These are phyloP conservation scores for Acanthococcus lagerstroemiae DNA, from an alignment of 2,888 invertebrate genomes.

Conservation along the genomic window DNA sequence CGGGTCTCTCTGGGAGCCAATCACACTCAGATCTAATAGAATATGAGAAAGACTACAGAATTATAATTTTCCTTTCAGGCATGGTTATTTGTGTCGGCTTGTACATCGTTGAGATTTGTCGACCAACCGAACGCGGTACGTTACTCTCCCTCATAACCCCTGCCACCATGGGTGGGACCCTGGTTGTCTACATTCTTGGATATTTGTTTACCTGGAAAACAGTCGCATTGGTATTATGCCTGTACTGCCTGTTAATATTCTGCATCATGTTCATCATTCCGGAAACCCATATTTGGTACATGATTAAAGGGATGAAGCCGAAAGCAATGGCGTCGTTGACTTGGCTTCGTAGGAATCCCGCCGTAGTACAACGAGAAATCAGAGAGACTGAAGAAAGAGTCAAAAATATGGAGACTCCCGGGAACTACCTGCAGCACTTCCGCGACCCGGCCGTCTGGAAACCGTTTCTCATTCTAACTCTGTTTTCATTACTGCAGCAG, in stretches of 20 bases:
- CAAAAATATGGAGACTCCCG: not conserved
- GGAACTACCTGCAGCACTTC: not conserved
- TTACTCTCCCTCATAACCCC: conserved; percentile 60
- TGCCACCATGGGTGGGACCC: conserved; percentile 59
- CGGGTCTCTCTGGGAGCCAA: too few relatives aligned
- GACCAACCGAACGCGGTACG: conserved; percentile 55
- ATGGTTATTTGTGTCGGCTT: conserved; percentile 37
- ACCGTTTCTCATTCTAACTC: conserved; percentile 54
- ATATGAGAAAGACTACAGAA: too few relatives aligned
- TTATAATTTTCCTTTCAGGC: not conserved
- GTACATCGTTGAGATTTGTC: conserved; percentile 58
- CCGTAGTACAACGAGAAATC: conserved; percentile 54
- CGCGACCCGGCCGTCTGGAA: conserved; percentile 47
- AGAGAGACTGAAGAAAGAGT: conserved; percentile 40
- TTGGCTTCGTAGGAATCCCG: conserved; percentile 52
- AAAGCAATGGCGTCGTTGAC: conserved; percentile 53
- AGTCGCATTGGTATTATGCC: conserved; percentile 48
- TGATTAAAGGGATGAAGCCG: conserved; percentile 50
- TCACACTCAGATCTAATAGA: too few relatives aligned
- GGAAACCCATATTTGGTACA: conserved; percentile 59
- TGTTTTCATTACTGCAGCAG: conserved; percentile 60
- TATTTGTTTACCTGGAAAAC: conserved; percentile 54
- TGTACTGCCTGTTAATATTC: conserved; percentile 49
- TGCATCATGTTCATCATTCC: conserved; percentile 54
- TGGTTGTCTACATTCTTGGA: conserved; percentile 57